Conservation (phyloP, 2,888 invertebrate genomes). For the Caenorhabditis sinica region DNA sequence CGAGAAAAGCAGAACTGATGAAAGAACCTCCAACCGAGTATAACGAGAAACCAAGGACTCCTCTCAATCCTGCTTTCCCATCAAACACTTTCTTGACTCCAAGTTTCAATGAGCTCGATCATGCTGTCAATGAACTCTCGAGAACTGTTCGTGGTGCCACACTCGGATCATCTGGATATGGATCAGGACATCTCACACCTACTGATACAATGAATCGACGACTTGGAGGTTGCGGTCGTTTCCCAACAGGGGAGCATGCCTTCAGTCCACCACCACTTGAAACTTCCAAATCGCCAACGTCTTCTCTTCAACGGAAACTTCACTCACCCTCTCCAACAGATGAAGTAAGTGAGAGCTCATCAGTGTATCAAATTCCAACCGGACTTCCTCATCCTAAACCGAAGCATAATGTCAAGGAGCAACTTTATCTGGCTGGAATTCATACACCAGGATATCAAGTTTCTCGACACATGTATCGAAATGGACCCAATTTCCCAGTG, state of each 20-base stretch:
- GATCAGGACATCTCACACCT: conserved; percentile 2
- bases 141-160: conserved; percentile 48
- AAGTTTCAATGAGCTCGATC: conserved; percentile 79
- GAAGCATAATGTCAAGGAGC: conserved; percentile 83
- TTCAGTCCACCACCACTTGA: conserved; percentile 71
- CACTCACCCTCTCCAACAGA: conserved; percentile 75
- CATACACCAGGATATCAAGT: conserved; percentile 60
- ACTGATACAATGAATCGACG: conserved; percentile 33
- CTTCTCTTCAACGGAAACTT: conserved; percentile 56
- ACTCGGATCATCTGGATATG: conserved; percentile 31
- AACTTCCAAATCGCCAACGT: conserved; percentile 1
- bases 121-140: conserved; percentile 73
- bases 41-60: conserved; percentile 54
- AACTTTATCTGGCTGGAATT: conserved; percentile 74
- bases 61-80: conserved; percentile 64
- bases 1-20: conserved; percentile 75
- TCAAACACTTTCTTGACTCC: conserved; percentile 63
- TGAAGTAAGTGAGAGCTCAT: conserved; percentile 71
- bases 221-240: conserved; percentile 78
- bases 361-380: conserved; percentile 75
- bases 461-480: conserved; percentile 52
- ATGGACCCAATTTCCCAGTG: conserved; percentile 79
- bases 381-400: conserved; percentile 83
- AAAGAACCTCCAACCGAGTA: conserved; percentile 59
- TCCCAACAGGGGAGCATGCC: conserved; percentile 78